Conservation (phyloP, 2,888 invertebrate genomes). For the Keiferia lycopersicella region DNA sequence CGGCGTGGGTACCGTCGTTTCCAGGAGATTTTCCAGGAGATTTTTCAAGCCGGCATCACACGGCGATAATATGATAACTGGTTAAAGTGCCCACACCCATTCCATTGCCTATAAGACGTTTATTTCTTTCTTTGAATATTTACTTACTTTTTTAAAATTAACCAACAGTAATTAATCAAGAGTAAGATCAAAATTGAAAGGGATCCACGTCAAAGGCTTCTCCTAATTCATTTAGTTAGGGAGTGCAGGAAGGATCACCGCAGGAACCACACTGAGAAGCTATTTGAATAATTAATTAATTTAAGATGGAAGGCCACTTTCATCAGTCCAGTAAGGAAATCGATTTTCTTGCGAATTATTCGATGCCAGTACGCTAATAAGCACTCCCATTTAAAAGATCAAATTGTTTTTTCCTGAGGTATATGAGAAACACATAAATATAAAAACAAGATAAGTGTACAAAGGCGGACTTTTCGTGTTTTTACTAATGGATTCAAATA, state of each 20-base stretch:
- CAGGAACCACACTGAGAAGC: constrained; percentile 4
- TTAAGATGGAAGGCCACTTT: background rate
- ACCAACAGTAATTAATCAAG: background rate
- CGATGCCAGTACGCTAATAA: background rate
- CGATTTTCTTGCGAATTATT: background rate
- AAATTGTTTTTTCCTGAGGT: no score
- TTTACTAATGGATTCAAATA: no score
- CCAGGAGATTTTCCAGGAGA: no score
- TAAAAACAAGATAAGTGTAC: no score
- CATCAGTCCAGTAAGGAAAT: background rate
- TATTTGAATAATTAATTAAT: constrained; percentile 4
- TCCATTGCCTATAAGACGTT: no score
- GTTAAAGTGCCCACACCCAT: no score
- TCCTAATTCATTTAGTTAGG: background rate
- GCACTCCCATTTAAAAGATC: no score
- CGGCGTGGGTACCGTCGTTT: no score
- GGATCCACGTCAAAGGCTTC: constrained; percentile 2
- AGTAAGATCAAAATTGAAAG: constrained; percentile 5
- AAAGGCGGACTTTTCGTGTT: no score
- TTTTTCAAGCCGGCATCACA: no score
- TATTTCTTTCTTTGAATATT: background rate
- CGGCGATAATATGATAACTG: no score
- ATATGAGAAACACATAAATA: no score
- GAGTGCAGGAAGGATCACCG: constrained; percentile 4
- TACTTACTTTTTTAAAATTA: background rate